phyloP scores from a whole-genome alignment of 1,140 invertebrate species.

The Laodelphax striatellus region DNA sequence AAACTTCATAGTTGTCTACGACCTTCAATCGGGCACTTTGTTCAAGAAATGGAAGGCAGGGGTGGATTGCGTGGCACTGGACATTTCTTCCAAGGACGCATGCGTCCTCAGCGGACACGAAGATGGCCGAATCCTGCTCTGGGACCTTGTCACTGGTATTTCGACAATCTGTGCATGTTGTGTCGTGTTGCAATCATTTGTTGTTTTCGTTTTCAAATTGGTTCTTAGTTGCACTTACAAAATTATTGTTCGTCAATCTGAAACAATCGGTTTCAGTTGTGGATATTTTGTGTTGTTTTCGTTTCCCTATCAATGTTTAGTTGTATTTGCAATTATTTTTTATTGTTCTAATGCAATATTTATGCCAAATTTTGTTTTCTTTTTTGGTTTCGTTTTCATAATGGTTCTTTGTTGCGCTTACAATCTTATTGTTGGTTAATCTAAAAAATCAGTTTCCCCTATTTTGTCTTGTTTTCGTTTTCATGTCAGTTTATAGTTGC shows the following conservation, averaged over 20 bases:
- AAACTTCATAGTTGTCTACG: constrained; percentile 84
- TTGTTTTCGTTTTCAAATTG: too few species aligned
- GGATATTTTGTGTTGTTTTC: too few species aligned
- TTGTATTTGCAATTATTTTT: too few species aligned
- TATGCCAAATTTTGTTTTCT: too few species aligned
- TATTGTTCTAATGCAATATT: too few species aligned
- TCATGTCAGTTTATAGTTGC: too few species aligned
- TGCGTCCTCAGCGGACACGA: constrained; percentile 74
- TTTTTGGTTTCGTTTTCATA: too few species aligned
- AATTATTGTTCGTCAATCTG: neutral
- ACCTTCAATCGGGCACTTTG: constrained; percentile 80
- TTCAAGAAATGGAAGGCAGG: constrained; percentile 85
- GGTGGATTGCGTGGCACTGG: constrained; percentile 62
- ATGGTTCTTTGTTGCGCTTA: neutral
- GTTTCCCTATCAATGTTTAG: too few species aligned
- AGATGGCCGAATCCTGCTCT: constrained; percentile 69
- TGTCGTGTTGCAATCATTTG: neutral
- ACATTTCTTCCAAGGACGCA: constrained; percentile 64
- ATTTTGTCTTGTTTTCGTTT: too few species aligned
- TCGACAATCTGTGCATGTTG: neutral
- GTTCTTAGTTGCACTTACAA: neutral
- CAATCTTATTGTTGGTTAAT: too few species aligned
- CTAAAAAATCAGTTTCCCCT: too few species aligned
- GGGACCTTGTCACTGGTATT: constrained; percentile 74
- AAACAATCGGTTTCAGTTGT: too few species aligned